These are phyloP conservation scores for Bathynomus jamesi DNA, from an alignment of 1,140 invertebrate species.

Conservation along the genomic window DNA sequence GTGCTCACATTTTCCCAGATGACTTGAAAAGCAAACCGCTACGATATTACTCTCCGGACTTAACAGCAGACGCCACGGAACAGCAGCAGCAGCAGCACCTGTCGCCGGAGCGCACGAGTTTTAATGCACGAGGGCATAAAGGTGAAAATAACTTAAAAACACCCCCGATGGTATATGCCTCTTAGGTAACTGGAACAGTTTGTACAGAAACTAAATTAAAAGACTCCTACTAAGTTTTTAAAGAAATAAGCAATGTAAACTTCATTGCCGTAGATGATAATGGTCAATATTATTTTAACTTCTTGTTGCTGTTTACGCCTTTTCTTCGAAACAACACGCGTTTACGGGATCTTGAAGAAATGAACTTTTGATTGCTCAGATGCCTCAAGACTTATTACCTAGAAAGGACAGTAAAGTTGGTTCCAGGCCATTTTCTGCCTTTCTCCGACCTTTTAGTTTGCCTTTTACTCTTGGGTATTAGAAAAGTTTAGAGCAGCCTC, in stretches of 20 bases:
- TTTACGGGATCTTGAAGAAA: conserved; percentile 23
- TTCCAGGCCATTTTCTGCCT: not conserved
- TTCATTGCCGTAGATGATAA: not conserved
- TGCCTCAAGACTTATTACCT: conserved; percentile 26
- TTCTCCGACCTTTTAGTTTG: conserved; percentile 1
- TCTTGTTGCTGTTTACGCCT: not conserved
- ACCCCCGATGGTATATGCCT: not conserved
- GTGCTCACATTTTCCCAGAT: not conserved
- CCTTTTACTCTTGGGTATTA: conserved; percentile 14
- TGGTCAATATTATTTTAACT: not conserved
- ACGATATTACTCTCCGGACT: not conserved
- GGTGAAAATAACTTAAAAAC: not conserved
- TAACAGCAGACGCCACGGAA: not conserved
- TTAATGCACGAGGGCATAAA: not conserved
- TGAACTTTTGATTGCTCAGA: conserved; percentile 29
- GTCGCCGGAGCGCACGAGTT: not conserved
- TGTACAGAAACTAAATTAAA: conserved; percentile 1
- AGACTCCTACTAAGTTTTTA: not conserved
- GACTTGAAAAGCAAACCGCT: not conserved
- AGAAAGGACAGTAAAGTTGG: conserved; percentile 11
- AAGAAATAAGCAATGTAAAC: conserved; percentile 1
- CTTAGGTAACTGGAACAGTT: not conserved
- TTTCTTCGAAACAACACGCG: conserved; percentile 2
- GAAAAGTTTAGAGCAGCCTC: conserved; percentile 22
- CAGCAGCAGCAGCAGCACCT: not conserved